Evolutionary conservation across 2,113 vertebrate genomes (phyloP).

Genomic region (Phylloscopus trochiloides): DNA sequence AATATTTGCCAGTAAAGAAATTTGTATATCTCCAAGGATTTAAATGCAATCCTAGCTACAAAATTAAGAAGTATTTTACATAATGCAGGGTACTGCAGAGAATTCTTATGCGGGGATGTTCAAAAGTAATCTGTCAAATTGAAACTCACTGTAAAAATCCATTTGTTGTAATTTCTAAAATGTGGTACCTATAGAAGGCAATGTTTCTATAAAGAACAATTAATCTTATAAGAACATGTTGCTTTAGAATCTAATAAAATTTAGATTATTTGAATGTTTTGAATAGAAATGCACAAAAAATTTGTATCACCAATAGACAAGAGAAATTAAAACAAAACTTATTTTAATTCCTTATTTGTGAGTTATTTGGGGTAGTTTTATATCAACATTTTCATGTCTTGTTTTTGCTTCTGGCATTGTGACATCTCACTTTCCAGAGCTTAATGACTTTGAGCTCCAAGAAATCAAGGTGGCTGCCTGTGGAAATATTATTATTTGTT

Average conservation of each 20-base stretch:
- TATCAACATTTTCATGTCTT: not conserved
- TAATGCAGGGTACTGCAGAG: not conserved
- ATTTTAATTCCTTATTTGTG: not conserved
- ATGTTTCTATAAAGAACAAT: not conserved
- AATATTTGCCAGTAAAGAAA: not conserved
- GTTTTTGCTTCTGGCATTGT: not conserved
- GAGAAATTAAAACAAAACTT: not conserved
- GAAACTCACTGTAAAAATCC: not conserved
- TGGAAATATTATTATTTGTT: not conserved
- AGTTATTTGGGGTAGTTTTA: not conserved
- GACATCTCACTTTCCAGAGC: not conserved
- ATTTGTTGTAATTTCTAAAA: not conserved
- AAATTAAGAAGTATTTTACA: slow-evolving; percentile 5
- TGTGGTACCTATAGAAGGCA: not conserved
- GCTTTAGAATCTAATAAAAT: not conserved
- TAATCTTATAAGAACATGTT: not conserved
- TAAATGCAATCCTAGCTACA: not conserved
- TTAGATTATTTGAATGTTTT: not conserved
- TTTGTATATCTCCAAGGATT: not conserved
- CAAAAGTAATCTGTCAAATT: not conserved
- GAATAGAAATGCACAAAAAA: not conserved
- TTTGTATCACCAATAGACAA: not conserved
- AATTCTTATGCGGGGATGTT: not conserved
- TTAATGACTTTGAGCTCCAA: not conserved
- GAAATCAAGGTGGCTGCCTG: not conserved